These are phyloP conservation scores for Gymnothorax reevesii DNA, from an alignment of 2,797 vertebrate genomes.

Conservation along the genomic window DNA sequence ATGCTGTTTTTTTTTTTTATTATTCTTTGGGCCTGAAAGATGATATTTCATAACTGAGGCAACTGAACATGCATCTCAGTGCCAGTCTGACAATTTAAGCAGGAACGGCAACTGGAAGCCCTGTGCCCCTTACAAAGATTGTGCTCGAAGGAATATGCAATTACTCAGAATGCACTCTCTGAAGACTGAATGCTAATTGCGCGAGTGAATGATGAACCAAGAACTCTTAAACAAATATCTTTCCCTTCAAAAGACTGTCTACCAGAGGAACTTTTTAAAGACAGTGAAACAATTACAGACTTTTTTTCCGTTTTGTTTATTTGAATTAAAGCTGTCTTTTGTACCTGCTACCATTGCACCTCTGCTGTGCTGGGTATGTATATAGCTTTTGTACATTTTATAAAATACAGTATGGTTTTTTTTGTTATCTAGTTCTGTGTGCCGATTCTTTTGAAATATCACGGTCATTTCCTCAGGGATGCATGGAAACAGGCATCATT, in stretches of 20 bases:
- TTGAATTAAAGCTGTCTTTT: constrained; percentile 64
- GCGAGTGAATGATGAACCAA: constrained; percentile 59
- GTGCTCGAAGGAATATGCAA: constrained; percentile 75
- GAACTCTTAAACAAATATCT: constrained; percentile 56
- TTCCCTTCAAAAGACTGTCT: constrained; percentile 58
- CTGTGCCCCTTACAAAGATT: constrained; percentile 47
- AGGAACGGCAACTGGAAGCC: constrained; percentile 40
- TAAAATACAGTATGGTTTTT: constrained; percentile 82
- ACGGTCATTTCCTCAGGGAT: constrained; percentile 34
- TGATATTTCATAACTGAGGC: constrained; percentile 56
- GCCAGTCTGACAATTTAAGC: constrained; percentile 39
- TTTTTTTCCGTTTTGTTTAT: constrained; percentile 57
- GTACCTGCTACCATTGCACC: constrained; percentile 55
- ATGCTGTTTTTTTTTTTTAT: constrained; percentile 34
- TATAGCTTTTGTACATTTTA: constrained; percentile 97
- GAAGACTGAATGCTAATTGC: constrained; percentile 66
- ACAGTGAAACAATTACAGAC: constrained; percentile 47
- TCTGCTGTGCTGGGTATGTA: constrained; percentile 80
- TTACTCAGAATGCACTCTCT: constrained; percentile 66
- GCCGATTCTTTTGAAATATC: constrained; percentile 57
- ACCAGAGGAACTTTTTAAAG: constrained; percentile 48
- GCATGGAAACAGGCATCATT: constrained; percentile 48
- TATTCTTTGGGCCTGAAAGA: constrained; percentile 49
- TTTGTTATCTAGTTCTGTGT: constrained; percentile 48
- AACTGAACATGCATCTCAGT: constrained; percentile 55